Conservation (phyloP, 2,888 invertebrate species). For the Gnatocerus cornutus region DNA sequence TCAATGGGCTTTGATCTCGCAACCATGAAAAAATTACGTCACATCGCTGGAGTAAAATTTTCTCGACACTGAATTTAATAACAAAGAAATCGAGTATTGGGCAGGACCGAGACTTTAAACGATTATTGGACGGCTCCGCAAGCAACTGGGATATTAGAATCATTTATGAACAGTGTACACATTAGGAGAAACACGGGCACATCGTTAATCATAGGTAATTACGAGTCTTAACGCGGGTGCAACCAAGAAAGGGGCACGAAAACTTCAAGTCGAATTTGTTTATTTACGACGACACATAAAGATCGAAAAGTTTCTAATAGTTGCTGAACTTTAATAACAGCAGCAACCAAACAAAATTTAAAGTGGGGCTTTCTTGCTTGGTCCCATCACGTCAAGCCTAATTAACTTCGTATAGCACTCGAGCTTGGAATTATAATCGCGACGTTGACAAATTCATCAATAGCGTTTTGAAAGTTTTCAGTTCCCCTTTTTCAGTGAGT, state of each 20-base stretch:
- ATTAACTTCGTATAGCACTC: slow-evolving; percentile 42
- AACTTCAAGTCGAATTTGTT: slow-evolving; percentile 27
- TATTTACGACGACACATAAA: slow-evolving; percentile 34
- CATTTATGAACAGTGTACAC: too few relatives aligned
- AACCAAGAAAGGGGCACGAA: slow-evolving; percentile 11
- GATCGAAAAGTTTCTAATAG: slow-evolving; percentile 42
- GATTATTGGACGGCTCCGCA: too few relatives aligned
- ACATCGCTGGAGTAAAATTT: too few relatives aligned
- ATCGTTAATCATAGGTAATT: slow-evolving; percentile 47
- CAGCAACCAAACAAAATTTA: slow-evolving; percentile 41
- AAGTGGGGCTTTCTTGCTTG: slow-evolving; percentile 28
- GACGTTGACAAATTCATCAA: slow-evolving; percentile 46
- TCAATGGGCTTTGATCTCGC: too few relatives aligned
- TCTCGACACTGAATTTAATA: too few relatives aligned
- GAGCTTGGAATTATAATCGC: slow-evolving; percentile 27
- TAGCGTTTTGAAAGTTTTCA: slow-evolving; percentile 35
- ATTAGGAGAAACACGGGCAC: slow-evolving; percentile 31
- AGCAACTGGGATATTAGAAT: too few relatives aligned
- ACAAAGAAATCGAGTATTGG: too few relatives aligned
- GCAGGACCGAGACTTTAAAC: too few relatives aligned
- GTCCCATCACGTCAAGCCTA: slow-evolving; percentile 41
- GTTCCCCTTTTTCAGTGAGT: slow-evolving; percentile 30
- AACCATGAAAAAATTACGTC: too few relatives aligned
- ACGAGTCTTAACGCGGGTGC: slow-evolving; percentile 21
- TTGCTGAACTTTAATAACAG: slow-evolving; percentile 31